phyloP scores from a whole-genome alignment of 2,888 invertebrate genomes.

The Andrena dorsata region DNA sequence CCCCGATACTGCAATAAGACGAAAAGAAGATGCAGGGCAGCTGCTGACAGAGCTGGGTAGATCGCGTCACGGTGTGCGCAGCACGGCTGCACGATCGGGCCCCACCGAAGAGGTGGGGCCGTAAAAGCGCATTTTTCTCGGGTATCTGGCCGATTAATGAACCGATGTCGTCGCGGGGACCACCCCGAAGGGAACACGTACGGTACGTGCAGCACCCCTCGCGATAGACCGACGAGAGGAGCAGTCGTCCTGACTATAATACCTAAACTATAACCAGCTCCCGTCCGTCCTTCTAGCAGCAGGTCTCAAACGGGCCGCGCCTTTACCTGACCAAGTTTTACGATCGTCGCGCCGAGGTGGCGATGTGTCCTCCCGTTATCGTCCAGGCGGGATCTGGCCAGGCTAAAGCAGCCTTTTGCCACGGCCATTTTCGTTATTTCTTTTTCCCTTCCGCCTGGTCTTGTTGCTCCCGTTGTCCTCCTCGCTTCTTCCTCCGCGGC shows the following conservation, averaged over 20 bases:
- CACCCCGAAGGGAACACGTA: constrained; percentile 81
- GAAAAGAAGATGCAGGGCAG: constrained; percentile 10
- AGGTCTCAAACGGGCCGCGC: constrained; percentile 81
- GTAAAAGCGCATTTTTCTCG: constrained; percentile 79
- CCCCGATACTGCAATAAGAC: constrained; percentile 15
- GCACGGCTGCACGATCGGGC: constrained; percentile 42
- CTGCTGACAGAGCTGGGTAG: constrained; percentile 20
- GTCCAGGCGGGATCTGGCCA: constrained; percentile 80
- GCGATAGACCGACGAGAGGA: constrained; percentile 62
- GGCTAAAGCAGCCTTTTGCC: constrained; percentile 73
- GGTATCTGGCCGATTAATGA: constrained; percentile 84
- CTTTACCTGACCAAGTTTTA: constrained; percentile 84
- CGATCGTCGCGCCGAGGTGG: constrained; percentile 85
- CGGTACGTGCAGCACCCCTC: constrained; percentile 63
- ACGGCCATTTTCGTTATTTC: constrained; percentile 71
- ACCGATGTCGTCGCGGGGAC: constrained; percentile 83
- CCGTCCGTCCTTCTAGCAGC: constrained; percentile 75
- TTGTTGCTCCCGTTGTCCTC: constrained; percentile 56
- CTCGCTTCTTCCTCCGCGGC: constrained; percentile 41
- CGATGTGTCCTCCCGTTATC: constrained; percentile 84
- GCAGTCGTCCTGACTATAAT: constrained; percentile 75
- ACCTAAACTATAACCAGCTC: constrained; percentile 80
- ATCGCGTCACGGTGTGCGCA: constrained; percentile 30
- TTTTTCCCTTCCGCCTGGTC: constrained; percentile 60
- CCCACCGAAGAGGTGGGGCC: constrained; percentile 49